Conservation (phyloP, 2,797 vertebrate genomes). For the Anableps anableps region DNA sequence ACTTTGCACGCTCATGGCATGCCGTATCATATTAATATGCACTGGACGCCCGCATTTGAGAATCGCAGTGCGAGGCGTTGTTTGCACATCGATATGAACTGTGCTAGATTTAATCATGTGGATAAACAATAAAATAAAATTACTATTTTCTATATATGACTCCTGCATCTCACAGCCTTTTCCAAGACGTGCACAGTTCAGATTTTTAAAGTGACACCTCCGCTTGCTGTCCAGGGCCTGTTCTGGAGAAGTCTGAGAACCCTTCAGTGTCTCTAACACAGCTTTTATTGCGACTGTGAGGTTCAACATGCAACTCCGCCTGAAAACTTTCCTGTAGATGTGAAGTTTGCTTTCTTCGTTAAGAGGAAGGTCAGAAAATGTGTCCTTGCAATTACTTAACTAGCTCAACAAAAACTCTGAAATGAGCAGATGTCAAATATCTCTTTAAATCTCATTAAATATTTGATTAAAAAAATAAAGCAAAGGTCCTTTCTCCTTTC, state of each 20-base stretch:
- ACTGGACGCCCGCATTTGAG: conserved; percentile 68
- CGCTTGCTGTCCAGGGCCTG: background rate
- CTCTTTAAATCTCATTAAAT: conserved; percentile 4
- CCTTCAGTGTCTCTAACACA: background rate
- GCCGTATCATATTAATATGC: conserved; percentile 82
- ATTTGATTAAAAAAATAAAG: background rate
- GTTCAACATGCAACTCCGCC: background rate
- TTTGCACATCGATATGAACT: conserved; percentile 86
- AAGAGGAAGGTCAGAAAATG: conserved; percentile 7
- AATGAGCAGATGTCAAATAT: conserved; percentile 2
- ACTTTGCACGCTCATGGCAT: conserved; percentile 68
- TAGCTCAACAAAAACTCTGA: conserved; percentile 1
- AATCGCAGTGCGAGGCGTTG: conserved; percentile 78
- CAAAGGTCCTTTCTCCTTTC: background rate
- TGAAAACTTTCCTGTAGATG: background rate
- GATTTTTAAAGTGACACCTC: conserved; percentile 11
- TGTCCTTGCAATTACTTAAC: background rate
- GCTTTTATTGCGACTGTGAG: background rate
- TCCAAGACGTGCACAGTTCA: conserved; percentile 26
- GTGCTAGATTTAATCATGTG: conserved; percentile 83
- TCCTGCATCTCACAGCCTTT: conserved; percentile 52
- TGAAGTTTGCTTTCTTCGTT: background rate
- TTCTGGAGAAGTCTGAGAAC: conserved; percentile 11
- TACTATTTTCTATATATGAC: conserved; percentile 71
- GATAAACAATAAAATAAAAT: conserved; percentile 77